Percentiles rank a stretch among this genome's conserved stretches.
These are phyloP conservation scores for Lamellibrachia luymesi DNA, from an alignment of 1,140 invertebrate genomes.

Conservation along the genomic window DNA sequence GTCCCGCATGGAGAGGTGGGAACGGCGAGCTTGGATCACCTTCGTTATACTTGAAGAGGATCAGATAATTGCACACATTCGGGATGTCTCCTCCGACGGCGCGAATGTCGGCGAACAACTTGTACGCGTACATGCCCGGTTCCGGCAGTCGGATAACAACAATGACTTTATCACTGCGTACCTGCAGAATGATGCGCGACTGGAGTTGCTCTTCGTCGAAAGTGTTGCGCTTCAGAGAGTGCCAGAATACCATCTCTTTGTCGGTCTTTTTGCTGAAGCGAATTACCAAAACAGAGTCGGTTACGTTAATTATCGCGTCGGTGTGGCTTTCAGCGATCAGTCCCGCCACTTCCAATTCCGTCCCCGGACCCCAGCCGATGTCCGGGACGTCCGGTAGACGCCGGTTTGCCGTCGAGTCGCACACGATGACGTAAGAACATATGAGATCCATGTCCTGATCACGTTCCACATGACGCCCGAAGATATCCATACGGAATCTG, in stretches of 20 bases:
- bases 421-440: slow-evolving; percentile 50
- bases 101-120: slow-evolving; percentile 44
- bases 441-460: slow-evolving; percentile 1
- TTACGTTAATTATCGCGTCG: slow-evolving; percentile 14
- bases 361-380: slow-evolving; percentile 49
- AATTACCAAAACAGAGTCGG: slow-evolving; percentile 35
- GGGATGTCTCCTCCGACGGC: slow-evolving; percentile 28
- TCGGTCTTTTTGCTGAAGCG: slow-evolving; percentile 33
- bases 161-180: slow-evolving; percentile 28
- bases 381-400: slow-evolving; percentile 48
- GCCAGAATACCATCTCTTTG: slow-evolving; percentile 37
- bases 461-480: not conserved
- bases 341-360: slow-evolving; percentile 42
- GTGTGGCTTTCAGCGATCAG: slow-evolving; percentile 46
- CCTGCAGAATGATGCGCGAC: slow-evolving; percentile 38
- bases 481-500: slow-evolving; percentile 11
- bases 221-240: slow-evolving; percentile 45
- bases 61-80: not conserved
- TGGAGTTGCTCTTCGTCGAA: slow-evolving; percentile 32
- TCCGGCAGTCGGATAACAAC: slow-evolving; percentile 7
- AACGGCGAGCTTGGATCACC: slow-evolving; percentile 27
- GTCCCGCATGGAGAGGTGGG: slow-evolving; percentile 48
- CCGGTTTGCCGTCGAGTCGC: slow-evolving; percentile 38
- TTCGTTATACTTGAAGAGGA: not conserved
- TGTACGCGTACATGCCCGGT: slow-evolving; percentile 48